Base-by-base conservation (phyloP, 1,140 invertebrate genomes). In the Chrysopa pallens region DNA sequence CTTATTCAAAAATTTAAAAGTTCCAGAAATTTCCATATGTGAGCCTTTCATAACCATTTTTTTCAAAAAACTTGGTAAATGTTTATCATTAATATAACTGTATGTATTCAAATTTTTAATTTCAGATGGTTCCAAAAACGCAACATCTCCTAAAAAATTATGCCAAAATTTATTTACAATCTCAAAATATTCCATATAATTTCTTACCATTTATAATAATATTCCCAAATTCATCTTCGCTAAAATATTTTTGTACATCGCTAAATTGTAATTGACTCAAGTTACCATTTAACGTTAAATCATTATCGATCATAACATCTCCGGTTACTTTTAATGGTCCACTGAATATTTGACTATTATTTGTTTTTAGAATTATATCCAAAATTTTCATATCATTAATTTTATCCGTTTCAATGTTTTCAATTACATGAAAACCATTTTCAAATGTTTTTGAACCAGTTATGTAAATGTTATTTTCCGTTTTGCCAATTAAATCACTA, bases 381-480 rank as follows among this genome's bases (percentile, higher is more conserved):
- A 58, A 23, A 23, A 23, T 23, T n/a, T n/a, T 12, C 6, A 59
- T 48, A 9, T 44, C 40, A 36, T 61, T 61, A 1, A 61, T 14
- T 27, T 42, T 42, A 15, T 54, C 29, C 3, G 52, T 53, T 51
- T 58, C 51, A 15, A 60, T 48, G n/a, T 54, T 42, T 40, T 54
- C 51, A 6, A 44, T 29, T 4, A 59, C 57, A 29, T 36, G 39
- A 6, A 59, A 46, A 39, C 52, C 53, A 6, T 54, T 51, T 23
- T 41, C 7, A 40, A 57, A 59, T 2, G 15, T 17, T 46, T 50
- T 53, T 9, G 45, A 8, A 14, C 36, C 36, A 36, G 42, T 9
- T n/a, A 57, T 45, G 13, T 29, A 43, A n/a, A 53, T 12, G 36
- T 48, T 29, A 7, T 46, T 46, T 47, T 61, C 51, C 29, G 54